Evolutionary conservation across 2,888 invertebrate genomes (phyloP).

Genomic region (Micoletzkya japonica): DNA sequence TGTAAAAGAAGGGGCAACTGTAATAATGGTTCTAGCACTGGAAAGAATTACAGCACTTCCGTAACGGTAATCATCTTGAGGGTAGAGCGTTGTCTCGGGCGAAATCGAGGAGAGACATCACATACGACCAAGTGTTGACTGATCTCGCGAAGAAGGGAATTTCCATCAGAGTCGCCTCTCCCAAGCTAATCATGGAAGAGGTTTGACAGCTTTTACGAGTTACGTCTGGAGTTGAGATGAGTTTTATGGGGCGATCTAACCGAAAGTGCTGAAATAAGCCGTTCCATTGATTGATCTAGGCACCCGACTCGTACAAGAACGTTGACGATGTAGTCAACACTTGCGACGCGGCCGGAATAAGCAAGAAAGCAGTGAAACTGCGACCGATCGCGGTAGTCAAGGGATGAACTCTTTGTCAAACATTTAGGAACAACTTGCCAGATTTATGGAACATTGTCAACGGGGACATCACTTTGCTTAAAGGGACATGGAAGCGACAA

Average conservation of each 20-base stretch:
- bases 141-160: constrained; percentile 76
- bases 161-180: constrained; percentile 90
- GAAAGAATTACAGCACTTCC: neutral
- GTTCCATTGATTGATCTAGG: too few relatives aligned
- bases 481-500: too few relatives aligned
- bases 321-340: constrained; percentile 99
- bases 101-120: constrained; percentile 91
- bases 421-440: too few relatives aligned
- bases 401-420: too few relatives aligned
- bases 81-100: constrained; percentile 94
- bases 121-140: constrained; percentile 85
- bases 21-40: neutral
- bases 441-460: too few relatives aligned
- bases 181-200: constrained; percentile 99
- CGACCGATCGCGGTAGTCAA: constrained; percentile 98
- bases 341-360: constrained; percentile 94
- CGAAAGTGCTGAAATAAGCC: neutral
- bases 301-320: constrained; percentile 98
- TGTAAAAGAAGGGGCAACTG: too few relatives aligned
- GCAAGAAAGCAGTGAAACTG: constrained; percentile 92
- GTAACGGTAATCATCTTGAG: too few relatives aligned
- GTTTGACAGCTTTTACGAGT: constrained; percentile 27
- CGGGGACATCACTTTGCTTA: too few relatives aligned
- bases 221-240: neutral
- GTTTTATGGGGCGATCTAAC: neutral